Evolutionary conservation across 2,888 invertebrate genomes (phyloP), one percentile per base, ranked within the genome.

Genomic region (Xanthostigma xanthostigma): DNA sequence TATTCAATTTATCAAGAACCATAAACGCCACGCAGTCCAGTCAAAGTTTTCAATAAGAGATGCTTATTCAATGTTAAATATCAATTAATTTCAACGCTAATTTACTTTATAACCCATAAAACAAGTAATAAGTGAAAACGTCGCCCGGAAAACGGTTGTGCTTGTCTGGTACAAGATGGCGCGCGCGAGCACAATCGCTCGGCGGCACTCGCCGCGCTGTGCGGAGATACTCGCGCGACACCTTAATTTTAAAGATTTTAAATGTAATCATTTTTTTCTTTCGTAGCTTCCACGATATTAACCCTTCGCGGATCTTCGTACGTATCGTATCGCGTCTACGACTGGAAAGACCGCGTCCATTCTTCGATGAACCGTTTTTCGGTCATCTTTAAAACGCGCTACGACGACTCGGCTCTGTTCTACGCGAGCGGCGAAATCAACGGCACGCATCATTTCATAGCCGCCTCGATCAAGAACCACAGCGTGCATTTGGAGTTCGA

Each of bases 391-490:
- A 87, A 85, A 79, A 94, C 94, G 9, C 79, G 82, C 58, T 88
- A 89, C 68, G 90, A 91, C 62, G 88, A 94, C 62, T 93, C 93
- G 9, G 90, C 88, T 3, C 66, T 95, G 51, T 88, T 94, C 63
- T 94, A 94, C 64, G 93, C 93, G 5, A 90, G 91, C 57, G 93
- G 93, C 14, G 91, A 91, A 62, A 87, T 87, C 45, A 83, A 85
- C 49, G 84, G 84, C 36, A 84, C 86, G 58, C 84, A 89, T 61
- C 93, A 92, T 63, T 92, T 94, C 64, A 82, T 94, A 34, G 90
- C 92, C 6, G 83, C 89, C 12, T 85, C 89, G 2, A 83, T 93
- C 58, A 79, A 81, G 62, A 83, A 88, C 61, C 81, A 84, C 62
- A 82, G 83, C 51, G 79, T 95, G 0, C 81, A 87, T 57, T 79